Evolutionary conservation across 2,888 invertebrate species (phyloP).

Genomic region (Lasius platythorax): DNA sequence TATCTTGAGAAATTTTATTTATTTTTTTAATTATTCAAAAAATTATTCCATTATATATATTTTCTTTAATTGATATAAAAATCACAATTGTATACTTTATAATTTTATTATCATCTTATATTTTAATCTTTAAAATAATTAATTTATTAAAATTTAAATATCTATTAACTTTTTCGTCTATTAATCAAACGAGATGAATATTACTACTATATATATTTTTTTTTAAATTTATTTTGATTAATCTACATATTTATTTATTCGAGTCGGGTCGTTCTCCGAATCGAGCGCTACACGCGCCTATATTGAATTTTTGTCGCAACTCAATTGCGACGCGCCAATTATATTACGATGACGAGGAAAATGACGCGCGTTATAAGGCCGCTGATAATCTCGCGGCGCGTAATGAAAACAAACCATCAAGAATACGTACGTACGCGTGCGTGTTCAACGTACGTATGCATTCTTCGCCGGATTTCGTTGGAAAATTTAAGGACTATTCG

Average conservation of each 20-base stretch:
- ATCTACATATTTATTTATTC: background rate
- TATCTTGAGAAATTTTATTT: no score
- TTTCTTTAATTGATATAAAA: no score
- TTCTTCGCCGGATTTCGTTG: background rate
- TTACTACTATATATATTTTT: no score
- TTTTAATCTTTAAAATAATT: no score
- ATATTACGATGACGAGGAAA: background rate
- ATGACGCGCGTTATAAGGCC: slow-evolving; percentile 8
- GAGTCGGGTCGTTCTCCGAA: background rate
- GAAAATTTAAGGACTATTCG: background rate
- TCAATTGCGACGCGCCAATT: slow-evolving; percentile 8
- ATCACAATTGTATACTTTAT: no score
- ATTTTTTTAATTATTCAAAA: no score
- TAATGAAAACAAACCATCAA: slow-evolving; percentile 29
- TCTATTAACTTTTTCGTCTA: no score
- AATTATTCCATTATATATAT: no score
- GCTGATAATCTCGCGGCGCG: background rate
- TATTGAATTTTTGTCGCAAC: background rate
- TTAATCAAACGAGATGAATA: no score
- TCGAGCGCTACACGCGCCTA: background rate
- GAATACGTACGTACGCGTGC: background rate
- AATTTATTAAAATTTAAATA: no score
- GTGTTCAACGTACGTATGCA: background rate
- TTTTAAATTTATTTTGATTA: no score
- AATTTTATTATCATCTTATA: no score